Base-by-base conservation (phyloP, 2,797 vertebrate species). In the Micromesistius poutassou region DNA sequence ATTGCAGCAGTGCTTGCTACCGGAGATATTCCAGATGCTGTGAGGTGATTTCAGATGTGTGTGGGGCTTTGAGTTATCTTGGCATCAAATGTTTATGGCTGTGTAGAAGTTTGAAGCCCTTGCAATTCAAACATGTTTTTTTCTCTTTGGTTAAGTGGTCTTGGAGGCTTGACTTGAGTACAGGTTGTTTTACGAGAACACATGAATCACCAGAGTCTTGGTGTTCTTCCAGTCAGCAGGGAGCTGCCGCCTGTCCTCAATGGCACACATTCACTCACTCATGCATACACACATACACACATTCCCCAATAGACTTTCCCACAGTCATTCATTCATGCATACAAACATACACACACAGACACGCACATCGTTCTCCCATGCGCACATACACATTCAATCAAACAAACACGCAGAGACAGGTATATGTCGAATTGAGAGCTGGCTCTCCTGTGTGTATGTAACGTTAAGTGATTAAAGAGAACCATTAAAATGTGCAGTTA, bases 181-280 rank as follows among this genome's bases (percentile, higher is more conserved):
- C 55, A 25, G 55, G 25, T 25, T 62, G 55, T 25, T 62, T n/a
- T 62, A 62, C 9, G 55, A 62, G 55, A 7, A 8, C 55, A 62
- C n/a, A n/a, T 62, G 55, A 62, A 62, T 62, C 55, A 62, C 55
- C n/a, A 25, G 55, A n/a, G 55, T 62, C 55, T 62, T 62, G 55
- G 55, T 62, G 55, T n/a, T 25, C 55, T 25, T 62, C 55, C 55
- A 62, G 55, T 10, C 55, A n/a, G 22, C 55, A 62, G 55, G 55
- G 55, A 62, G 55, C 55, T 62, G 55, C 22, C 55, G 6, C 55
- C 55, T 62, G n/a, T 25, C 22, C 55, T 62, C 55, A 25, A 22
- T 50, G 66, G 28, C 28, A 71, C 28, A 31, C 9, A 31, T 3
- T 5, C 68, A 71, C 30, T 30, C 68, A 16, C 68, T 13, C 68